A percentile compares a stretch with the other conserved stretches of the same genome.
phyloP scores from a whole-genome alignment of 2,888 invertebrate genomes.

The Acronicta psi region DNA sequence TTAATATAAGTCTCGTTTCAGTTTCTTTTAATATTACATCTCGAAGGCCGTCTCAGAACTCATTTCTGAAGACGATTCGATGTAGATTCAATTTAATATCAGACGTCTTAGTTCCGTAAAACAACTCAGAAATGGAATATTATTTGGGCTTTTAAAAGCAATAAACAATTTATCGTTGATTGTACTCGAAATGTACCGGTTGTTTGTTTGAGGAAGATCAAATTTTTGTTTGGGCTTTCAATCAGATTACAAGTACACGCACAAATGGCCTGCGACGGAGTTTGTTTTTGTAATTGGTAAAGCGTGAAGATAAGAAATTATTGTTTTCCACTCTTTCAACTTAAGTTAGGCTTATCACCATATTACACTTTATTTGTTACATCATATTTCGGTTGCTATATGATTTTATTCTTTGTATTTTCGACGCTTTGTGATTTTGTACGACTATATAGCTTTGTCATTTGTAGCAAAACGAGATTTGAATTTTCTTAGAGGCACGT shows the following conservation, averaged over 20 bases:
- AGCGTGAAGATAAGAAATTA: constrained; percentile 1
- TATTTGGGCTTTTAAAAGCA: constrained; percentile 60
- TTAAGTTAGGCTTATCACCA: background rate
- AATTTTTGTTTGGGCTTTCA: constrained; percentile 46
- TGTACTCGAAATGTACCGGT: constrained; percentile 30
- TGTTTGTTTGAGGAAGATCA: constrained; percentile 39
- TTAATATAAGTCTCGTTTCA: constrained; percentile 78
- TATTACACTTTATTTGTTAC: background rate
- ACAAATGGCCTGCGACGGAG: constrained; percentile 23
- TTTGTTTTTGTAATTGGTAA: constrained; percentile 22
- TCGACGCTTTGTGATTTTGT: too few relatives aligned
- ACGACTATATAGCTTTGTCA: too few relatives aligned
- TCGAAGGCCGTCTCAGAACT: constrained; percentile 64
- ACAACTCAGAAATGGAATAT: constrained; percentile 63
- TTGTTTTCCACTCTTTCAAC: background rate
- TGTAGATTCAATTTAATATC: constrained; percentile 76
- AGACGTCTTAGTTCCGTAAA: constrained; percentile 59
- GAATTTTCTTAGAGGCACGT: too few relatives aligned
- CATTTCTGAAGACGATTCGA: constrained; percentile 70
- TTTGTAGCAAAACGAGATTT: too few relatives aligned
- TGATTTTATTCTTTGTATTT: too few relatives aligned
- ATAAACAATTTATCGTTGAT: constrained; percentile 65
- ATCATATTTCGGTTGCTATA: too few relatives aligned
- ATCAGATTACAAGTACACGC: constrained; percentile 32
- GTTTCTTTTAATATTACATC: constrained; percentile 81